A percentile compares a stretch with the other conserved stretches of the same genome.
Evolutionary conservation across 2,888 invertebrate species (phyloP).

Genomic region (Caenorhabditis plicata): DNA sequence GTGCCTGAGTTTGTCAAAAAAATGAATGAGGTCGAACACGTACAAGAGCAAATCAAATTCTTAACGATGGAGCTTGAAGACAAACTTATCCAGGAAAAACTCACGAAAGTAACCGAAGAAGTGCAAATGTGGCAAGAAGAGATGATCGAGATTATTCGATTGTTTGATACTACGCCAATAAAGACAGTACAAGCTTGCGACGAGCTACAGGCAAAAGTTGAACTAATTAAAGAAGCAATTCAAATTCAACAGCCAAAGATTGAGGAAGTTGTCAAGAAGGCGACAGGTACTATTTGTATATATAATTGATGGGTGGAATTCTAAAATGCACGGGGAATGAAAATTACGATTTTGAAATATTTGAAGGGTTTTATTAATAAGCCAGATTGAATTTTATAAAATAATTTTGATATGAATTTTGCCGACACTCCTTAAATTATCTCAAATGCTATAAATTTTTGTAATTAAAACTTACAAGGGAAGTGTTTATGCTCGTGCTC

Average conservation of each 20-base stretch:
- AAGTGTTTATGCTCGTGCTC: too few relatives aligned
- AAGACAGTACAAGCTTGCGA: slow-evolving; percentile 29
- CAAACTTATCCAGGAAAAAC: slow-evolving; percentile 23
- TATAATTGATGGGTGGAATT: neutral
- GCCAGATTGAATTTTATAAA: too few relatives aligned
- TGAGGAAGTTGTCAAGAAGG: slow-evolving; percentile 26
- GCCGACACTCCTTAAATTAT: too few relatives aligned
- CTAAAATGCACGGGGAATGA: too few relatives aligned
- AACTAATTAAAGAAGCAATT: slow-evolving; percentile 29
- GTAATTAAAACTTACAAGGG: too few relatives aligned
- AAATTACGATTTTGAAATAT: too few relatives aligned
- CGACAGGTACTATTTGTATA: slow-evolving; percentile 13
- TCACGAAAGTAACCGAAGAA: slow-evolving; percentile 32
- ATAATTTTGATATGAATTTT: too few relatives aligned
- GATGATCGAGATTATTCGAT: slow-evolving; percentile 34
- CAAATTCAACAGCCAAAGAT: slow-evolving; percentile 32
- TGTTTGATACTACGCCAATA: slow-evolving; percentile 34
- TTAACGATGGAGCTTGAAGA: slow-evolving; percentile 25
- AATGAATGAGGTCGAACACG: slow-evolving; percentile 32
- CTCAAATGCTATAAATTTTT: too few relatives aligned
- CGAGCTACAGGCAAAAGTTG: slow-evolving; percentile 33
- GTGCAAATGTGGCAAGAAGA: slow-evolving; percentile 35
- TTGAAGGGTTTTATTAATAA: too few relatives aligned
- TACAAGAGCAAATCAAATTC: slow-evolving; percentile 27
- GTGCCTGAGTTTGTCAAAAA: slow-evolving; percentile 26